A percentile compares a stretch with the other conserved stretches of the same genome.
Evolutionary conservation across 2,888 invertebrate genomes (phyloP).

Genomic region (Tinea semifulvella): DNA sequence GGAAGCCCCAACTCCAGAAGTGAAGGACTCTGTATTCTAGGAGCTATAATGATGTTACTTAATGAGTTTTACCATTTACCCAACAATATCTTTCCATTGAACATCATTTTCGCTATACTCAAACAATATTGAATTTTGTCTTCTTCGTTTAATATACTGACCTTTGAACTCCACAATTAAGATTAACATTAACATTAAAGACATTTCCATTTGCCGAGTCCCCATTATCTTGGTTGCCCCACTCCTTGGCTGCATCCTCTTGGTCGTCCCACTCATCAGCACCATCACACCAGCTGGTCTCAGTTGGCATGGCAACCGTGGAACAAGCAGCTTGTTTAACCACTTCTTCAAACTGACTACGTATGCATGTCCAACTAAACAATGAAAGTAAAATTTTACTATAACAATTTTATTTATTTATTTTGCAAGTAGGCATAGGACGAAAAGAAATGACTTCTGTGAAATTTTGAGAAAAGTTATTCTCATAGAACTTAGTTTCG

Average conservation of each 20-base stretch:
- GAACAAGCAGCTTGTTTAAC: constrained; percentile 28
- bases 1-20: too few species aligned
- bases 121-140: not conserved
- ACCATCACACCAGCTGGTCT: constrained; percentile 75
- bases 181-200: constrained; percentile 52
- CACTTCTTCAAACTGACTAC: constrained; percentile 75
- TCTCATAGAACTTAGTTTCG: too few species aligned
- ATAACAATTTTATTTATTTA: too few species aligned
- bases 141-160: not conserved
- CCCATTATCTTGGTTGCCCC: constrained; percentile 58
- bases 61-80: not conserved
- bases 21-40: too few species aligned
- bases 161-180: constrained; percentile 1
- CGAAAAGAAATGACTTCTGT: not conserved
- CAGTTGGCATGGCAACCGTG: constrained; percentile 39
- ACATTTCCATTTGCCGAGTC: constrained; percentile 80
- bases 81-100: not conserved
- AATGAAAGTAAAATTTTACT: too few species aligned
- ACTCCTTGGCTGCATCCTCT: constrained; percentile 25
- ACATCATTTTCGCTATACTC: not conserved
- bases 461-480: not conserved
- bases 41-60: not conserved
- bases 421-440: too few species aligned
- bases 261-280: constrained; percentile 82
- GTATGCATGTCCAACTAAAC: constrained; percentile 78